Percentiles rank a stretch among this genome's conserved stretches.
phyloP scores from a whole-genome alignment of 2,113 vertebrate species.

The Erpornis zantholeuca region DNA sequence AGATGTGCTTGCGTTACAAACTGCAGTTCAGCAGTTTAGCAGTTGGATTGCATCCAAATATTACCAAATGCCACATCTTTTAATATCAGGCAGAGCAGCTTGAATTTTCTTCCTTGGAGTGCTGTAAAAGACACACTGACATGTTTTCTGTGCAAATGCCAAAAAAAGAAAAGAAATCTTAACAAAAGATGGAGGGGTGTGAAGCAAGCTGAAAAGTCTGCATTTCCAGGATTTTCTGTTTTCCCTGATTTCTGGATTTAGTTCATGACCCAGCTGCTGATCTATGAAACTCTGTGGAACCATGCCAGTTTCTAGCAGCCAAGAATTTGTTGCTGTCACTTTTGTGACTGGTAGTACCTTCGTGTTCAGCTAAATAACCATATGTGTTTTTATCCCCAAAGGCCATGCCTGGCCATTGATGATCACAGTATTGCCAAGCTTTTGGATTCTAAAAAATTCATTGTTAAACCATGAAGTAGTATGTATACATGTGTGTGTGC shows the following conservation, averaged over 20 bases:
- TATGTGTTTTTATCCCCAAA: neutral
- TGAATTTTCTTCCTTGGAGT: constrained; percentile 3
- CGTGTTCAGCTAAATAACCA: neutral
- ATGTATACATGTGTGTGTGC: neutral
- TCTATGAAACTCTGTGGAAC: neutral
- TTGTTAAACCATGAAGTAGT: neutral
- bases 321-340: neutral
- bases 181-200: neutral
- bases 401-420: neutral
- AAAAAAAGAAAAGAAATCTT: neutral
- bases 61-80: constrained; percentile 56
- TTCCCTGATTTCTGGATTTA: neutral
- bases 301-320: neutral
- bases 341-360: neutral
- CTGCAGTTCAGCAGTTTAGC: constrained; percentile 25
- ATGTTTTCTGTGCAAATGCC: constrained; percentile 34
- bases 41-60: constrained; percentile 44
- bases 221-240: neutral
- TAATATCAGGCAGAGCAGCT: constrained; percentile 49
- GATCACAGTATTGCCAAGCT: neutral
- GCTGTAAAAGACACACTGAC: constrained; percentile 6
- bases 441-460: neutral
- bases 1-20: constrained; percentile 30
- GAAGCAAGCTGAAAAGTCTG: constrained; percentile 30
- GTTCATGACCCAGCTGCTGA: constrained; percentile 1